phyloP scores from a whole-genome alignment of 2,888 invertebrate species.

The Watsonalla binaria region DNA sequence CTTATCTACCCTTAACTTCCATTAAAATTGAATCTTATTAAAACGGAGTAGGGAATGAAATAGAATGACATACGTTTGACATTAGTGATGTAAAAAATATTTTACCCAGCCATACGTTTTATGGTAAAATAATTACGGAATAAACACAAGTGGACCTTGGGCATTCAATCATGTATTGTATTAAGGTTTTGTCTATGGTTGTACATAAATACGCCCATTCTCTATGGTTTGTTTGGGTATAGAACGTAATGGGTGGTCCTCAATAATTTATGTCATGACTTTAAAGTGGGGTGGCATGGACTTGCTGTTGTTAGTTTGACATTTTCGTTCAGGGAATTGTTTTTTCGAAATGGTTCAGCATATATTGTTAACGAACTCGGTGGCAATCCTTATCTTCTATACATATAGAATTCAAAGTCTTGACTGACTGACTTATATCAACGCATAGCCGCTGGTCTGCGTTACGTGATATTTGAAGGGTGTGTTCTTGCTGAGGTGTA shows the following conservation, averaged over 20 bases:
- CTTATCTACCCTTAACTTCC: not conserved
- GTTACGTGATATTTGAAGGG: no score
- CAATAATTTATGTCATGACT: not conserved
- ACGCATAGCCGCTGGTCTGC: no score
- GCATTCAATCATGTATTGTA: slow-evolving; percentile 11
- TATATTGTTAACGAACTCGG: no score
- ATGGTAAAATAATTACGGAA: slow-evolving; percentile 48
- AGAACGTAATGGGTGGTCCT: not conserved
- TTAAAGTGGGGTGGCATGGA: not conserved
- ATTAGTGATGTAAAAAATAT: not conserved
- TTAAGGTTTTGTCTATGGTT: slow-evolving; percentile 9
- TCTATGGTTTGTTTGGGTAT: not conserved
- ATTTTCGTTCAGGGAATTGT: no score
- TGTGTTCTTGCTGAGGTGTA: no score
- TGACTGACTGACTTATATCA: no score
- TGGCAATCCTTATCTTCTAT: no score
- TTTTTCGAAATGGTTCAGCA: no score
- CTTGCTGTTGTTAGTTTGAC: not conserved
- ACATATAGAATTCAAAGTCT: no score
- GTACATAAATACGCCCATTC: not conserved
- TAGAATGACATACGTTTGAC: not conserved
- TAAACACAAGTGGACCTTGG: slow-evolving; percentile 36
- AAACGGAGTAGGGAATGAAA: not conserved
- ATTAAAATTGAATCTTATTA: not conserved
- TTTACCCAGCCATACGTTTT: slow-evolving; percentile 23